A percentile compares a stretch with the other conserved stretches of the same genome.
Evolutionary conservation across 2,797 vertebrate genomes (phyloP).

Genomic region (Carcharodon carcharias): DNA sequence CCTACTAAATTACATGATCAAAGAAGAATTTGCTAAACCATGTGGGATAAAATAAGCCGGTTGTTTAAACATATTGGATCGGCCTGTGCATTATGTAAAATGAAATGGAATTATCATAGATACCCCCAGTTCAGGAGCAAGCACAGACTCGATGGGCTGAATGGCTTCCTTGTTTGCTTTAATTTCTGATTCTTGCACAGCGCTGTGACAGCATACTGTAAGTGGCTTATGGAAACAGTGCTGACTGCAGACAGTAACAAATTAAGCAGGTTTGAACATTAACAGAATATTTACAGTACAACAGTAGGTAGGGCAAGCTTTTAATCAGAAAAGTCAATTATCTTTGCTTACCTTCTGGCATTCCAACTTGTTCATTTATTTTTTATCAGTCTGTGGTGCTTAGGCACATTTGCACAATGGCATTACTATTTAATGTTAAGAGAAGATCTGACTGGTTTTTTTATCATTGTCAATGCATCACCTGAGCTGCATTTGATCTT

Average conservation of each 20-base stretch:
- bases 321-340: constrained; percentile 28
- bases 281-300: constrained; percentile 33
- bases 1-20: background rate
- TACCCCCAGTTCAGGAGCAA: background rate
- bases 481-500: background rate
- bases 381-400: background rate
- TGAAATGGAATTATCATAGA: background rate
- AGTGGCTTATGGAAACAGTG: background rate
- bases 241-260: background rate
- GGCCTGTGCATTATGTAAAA: background rate
- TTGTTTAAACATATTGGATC: background rate
- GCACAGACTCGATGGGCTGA: background rate
- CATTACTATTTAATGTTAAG: background rate
- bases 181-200: background rate
- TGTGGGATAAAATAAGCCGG: background rate
- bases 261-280: constrained; percentile 9
- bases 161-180: background rate
- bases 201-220: background rate
- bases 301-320: constrained; percentile 3
- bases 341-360: constrained; percentile 16
- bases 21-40: background rate
- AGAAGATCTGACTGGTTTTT: background rate
- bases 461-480: background rate
- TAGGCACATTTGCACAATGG: background rate
- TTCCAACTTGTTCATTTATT: background rate